These are phyloP conservation scores for Flexamia atlantica DNA, from an alignment of 2,888 invertebrate genomes.

Conservation along the genomic window DNA sequence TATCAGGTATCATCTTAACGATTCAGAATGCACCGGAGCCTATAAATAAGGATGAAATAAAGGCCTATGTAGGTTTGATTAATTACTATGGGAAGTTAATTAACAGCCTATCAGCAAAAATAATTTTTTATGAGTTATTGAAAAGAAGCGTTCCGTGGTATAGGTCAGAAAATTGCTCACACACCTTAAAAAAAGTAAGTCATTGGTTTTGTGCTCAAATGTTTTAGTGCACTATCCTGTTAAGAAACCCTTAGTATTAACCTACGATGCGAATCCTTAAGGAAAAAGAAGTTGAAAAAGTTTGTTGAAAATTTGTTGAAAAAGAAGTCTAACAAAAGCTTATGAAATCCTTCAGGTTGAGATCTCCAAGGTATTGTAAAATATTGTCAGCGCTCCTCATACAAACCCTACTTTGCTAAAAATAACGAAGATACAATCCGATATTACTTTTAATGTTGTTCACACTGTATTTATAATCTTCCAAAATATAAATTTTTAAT, in stretches of 20 bases:
- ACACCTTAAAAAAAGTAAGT: background rate
- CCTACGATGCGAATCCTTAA: constrained; percentile 64
- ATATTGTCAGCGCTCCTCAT: too few relatives aligned
- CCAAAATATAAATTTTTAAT: too few relatives aligned
- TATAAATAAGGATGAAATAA: background rate
- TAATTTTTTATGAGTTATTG: background rate
- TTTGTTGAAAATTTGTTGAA: too few relatives aligned
- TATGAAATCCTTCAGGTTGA: too few relatives aligned
- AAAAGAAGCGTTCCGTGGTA: background rate
- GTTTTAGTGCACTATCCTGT: background rate
- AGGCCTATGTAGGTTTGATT: background rate
- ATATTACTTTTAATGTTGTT: too few relatives aligned
- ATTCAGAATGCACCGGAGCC: background rate
- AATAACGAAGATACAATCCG: too few relatives aligned
- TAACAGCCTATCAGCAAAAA: background rate
- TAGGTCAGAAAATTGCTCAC: background rate
- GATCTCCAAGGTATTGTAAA: too few relatives aligned
- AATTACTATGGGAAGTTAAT: background rate
- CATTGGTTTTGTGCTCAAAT: background rate
- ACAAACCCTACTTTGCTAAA: too few relatives aligned
- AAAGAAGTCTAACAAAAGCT: too few relatives aligned
- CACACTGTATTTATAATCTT: too few relatives aligned
- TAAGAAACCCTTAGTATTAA: constrained; percentile 23
- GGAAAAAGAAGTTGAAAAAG: too few relatives aligned
- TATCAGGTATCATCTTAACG: background rate